Evolutionary conservation across 2,888 invertebrate species (phyloP).

Genomic region (Aphelenchoides bicaudatus): DNA sequence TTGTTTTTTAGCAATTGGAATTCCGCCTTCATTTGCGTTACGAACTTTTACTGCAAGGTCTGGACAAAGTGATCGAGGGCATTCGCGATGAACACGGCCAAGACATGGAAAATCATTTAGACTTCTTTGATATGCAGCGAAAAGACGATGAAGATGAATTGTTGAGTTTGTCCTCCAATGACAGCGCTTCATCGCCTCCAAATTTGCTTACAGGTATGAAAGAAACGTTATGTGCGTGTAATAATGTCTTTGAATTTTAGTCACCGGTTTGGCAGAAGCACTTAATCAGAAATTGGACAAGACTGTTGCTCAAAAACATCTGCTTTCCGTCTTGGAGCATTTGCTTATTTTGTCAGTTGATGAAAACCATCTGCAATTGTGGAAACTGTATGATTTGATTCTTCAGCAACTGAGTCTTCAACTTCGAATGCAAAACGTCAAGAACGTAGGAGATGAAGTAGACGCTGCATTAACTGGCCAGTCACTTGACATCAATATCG

Average conservation of each 20-base stretch:
- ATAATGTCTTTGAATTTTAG: too few species aligned
- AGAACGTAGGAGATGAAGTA: conserved; percentile 23
- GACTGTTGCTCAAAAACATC: conserved; percentile 86
- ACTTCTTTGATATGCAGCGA: conserved; percentile 91
- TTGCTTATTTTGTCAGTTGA: conserved; percentile 79
- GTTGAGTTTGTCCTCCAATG: conserved; percentile 70
- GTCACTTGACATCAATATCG: conserved; percentile 31
- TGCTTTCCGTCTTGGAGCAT: conserved; percentile 83
- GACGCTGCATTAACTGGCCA: conserved; percentile 24
- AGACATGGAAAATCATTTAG: conserved; percentile 71
- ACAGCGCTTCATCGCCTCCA: conserved; percentile 37
- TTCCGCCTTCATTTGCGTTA: conserved; percentile 90
- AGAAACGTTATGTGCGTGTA: too few species aligned
- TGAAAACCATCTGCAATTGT: conserved; percentile 82
- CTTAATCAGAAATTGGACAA: conserved; percentile 75
- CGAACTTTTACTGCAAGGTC: conserved; percentile 91
- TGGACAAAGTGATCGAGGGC: conserved; percentile 90
- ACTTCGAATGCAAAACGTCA: conserved; percentile 44
- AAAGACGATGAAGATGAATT: conserved; percentile 92
- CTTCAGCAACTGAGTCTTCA: conserved; percentile 72
- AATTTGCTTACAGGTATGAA: conserved; percentile 53
- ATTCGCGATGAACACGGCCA: conserved; percentile 66
- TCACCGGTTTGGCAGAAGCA: conserved; percentile 79
- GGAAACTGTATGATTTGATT: conserved; percentile 87
- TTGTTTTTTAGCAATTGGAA: conserved; percentile 69